Evolutionary conservation across 1,140 invertebrate genomes (phyloP).

Genomic region (Ostrea edulis): DNA sequence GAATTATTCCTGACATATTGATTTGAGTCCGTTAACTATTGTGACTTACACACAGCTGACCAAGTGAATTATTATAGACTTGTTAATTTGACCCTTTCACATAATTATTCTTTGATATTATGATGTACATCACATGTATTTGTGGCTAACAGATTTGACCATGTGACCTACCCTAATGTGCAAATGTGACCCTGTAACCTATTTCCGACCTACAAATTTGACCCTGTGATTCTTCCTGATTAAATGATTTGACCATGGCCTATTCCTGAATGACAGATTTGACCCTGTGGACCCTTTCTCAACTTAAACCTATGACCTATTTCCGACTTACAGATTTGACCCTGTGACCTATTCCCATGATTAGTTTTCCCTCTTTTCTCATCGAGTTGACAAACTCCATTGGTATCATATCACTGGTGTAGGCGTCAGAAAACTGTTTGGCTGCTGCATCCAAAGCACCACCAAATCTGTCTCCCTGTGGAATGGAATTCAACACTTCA

Average conservation of each 20-base stretch:
- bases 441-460: constrained; percentile 98
- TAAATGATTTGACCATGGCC: constrained; percentile 10
- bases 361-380: constrained; percentile 97
- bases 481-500: neutral
- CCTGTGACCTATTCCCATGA: constrained; percentile 99
- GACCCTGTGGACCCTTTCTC: constrained; percentile 25
- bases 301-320: neutral
- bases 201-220: constrained; percentile 19
- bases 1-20: neutral
- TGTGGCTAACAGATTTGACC: constrained; percentile 9
- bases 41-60: no score
- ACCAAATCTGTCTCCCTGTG: constrained; percentile 97
- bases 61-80: no score
- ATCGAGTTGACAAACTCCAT: constrained; percentile 99
- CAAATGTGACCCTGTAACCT: constrained; percentile 35
- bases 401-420: constrained; percentile 95
- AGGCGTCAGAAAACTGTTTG: constrained; percentile 96
- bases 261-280: constrained; percentile 36
- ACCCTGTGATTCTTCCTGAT: constrained; percentile 24
- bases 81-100: no score
- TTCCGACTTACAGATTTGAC: constrained; percentile 91
- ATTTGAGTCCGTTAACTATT: no score
- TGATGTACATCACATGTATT: no score
- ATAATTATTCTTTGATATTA: no score
- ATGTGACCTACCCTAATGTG: neutral